These are phyloP conservation scores for Amorpha juglandis DNA, from an alignment of 2,888 invertebrate species.

Conservation along the genomic window DNA sequence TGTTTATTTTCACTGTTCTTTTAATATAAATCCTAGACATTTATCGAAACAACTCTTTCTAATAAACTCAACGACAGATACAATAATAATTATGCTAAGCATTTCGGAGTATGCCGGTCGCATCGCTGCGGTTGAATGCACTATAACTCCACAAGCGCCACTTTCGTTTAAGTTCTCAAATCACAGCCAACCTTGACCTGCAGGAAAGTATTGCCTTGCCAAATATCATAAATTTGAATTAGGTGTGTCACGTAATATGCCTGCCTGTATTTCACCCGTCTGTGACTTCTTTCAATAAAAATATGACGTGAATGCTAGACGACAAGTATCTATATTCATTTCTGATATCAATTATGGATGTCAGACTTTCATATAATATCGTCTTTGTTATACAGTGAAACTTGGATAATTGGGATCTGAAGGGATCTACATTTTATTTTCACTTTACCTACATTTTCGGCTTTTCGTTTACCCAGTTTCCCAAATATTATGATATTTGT, in stretches of 20 bases:
- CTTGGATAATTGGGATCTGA: too few species aligned
- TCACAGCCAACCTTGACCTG: constrained; percentile 20
- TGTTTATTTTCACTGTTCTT: too few species aligned
- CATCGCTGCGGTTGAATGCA: constrained; percentile 25
- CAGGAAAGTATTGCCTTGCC: constrained; percentile 10
- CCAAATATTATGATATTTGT: too few species aligned
- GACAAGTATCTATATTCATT: too few species aligned
- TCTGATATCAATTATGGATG: too few species aligned
- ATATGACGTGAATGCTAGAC: neutral
- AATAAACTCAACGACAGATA: neutral
- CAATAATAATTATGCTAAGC: constrained; percentile 28
- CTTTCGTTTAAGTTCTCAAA: constrained; percentile 28
- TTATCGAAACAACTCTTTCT: neutral
- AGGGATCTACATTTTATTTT: too few species aligned
- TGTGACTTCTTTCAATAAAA: neutral
- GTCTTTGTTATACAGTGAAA: too few species aligned
- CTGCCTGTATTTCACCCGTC: neutral
- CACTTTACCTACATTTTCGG: too few species aligned
- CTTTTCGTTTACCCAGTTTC: too few species aligned
- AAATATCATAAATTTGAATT: neutral
- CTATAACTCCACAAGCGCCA: constrained; percentile 24
- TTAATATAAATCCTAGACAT: neutral
- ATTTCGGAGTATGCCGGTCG: constrained; percentile 23
- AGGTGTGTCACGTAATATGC: neutral
- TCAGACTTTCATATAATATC: too few species aligned